These are phyloP conservation scores for Megaleporinus macrocephalus DNA, from an alignment of 2,113 vertebrate genomes.

Conservation along the genomic window DNA sequence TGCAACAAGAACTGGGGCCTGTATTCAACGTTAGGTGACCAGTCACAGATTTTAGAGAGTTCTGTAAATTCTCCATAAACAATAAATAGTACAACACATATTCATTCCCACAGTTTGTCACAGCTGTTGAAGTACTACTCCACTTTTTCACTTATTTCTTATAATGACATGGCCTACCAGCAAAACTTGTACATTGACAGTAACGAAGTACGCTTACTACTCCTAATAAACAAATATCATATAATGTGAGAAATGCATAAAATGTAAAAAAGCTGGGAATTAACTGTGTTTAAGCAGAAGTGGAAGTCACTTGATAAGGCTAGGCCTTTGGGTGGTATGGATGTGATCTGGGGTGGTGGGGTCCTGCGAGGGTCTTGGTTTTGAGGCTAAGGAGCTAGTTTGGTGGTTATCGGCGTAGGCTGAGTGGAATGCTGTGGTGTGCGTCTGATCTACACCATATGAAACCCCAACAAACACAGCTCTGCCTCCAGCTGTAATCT, in stretches of 20 bases:
- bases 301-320: not conserved
- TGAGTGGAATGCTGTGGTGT: conserved; percentile 61
- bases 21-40: not conserved
- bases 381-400: conserved; percentile 9
- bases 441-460: conserved; percentile 62
- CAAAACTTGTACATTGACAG: not conserved
- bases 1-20: not conserved
- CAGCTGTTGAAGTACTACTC: not conserved
- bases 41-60: not conserved
- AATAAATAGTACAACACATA: not conserved
- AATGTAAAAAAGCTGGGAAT: too few species aligned
- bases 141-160: not conserved
- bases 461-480: conserved; percentile 58
- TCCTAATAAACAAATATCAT: not conserved
- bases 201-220: not conserved
- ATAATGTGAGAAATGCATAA: not conserved
- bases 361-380: conserved; percentile 24
- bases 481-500: conserved; percentile 53
- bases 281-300: not conserved
- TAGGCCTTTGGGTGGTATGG: not conserved
- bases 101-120: conserved; percentile 2
- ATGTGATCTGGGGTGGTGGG: not conserved
- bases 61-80: conserved; percentile 12
- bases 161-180: not conserved
- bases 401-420: conserved; percentile 46